Conservation (phyloP, 2,888 invertebrate species). For the Leucophora obtusa region DNA sequence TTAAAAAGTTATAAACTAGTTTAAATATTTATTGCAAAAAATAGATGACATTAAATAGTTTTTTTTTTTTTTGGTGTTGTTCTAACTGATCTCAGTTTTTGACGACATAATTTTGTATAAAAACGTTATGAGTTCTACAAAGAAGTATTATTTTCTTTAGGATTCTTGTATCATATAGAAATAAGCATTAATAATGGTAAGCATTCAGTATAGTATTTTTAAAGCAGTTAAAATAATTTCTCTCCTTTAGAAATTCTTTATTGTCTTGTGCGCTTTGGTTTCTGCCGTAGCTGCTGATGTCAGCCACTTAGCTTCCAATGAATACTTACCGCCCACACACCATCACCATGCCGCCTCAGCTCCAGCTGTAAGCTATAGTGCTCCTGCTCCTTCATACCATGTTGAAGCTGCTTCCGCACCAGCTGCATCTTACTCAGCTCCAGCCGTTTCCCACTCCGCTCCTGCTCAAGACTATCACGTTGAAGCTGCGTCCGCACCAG, state of each 20-base stretch:
- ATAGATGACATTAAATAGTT: too few relatives aligned
- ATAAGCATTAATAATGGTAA: slow-evolving; percentile 71
- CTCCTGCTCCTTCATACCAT: slow-evolving; percentile 56
- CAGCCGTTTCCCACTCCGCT: slow-evolving; percentile 67
- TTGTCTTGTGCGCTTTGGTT: slow-evolving; percentile 43
- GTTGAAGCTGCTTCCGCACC: slow-evolving; percentile 45
- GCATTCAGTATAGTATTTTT: neutral
- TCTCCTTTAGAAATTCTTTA: slow-evolving; percentile 61
- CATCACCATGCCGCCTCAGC: slow-evolving; percentile 58
- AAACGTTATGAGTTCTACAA: slow-evolving; percentile 65
- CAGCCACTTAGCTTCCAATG: slow-evolving; percentile 69
- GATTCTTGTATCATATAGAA: slow-evolving; percentile 70
- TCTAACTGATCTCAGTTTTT: too few relatives aligned
- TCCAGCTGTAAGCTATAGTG: slow-evolving; percentile 50
- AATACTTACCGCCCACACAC: slow-evolving; percentile 72
- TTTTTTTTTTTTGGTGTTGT: too few relatives aligned
- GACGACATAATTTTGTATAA: slow-evolving; percentile 69
- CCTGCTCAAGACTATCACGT: slow-evolving; percentile 35
- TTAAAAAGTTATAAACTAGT: too few relatives aligned
- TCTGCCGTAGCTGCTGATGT: slow-evolving; percentile 69
- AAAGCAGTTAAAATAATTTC: neutral
- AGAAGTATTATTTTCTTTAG: slow-evolving; percentile 73
- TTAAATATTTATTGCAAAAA: too few relatives aligned
- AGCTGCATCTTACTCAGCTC: slow-evolving; percentile 31
- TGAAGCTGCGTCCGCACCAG: slow-evolving; percentile 59